These are phyloP conservation scores for Psix sp. DNA, from an alignment of 1,140 invertebrate genomes.

Conservation along the genomic window DNA sequence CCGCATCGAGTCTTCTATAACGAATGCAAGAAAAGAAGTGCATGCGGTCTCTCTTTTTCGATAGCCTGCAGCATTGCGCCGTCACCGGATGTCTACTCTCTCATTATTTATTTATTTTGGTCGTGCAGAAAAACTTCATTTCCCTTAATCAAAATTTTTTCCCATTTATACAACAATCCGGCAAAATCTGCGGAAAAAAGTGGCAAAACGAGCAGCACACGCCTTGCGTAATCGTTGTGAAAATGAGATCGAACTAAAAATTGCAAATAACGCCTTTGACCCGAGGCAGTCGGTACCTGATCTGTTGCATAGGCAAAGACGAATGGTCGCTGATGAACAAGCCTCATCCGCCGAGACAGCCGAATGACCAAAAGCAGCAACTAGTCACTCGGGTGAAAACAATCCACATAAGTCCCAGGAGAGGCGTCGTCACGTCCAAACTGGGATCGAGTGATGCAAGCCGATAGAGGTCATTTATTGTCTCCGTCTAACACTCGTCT, in stretches of 20 bases:
- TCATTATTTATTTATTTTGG: conserved; percentile 22
- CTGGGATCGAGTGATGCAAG: too few relatives aligned
- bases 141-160: conserved; percentile 12
- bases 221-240: conserved; percentile 8
- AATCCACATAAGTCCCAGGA: conserved; percentile 71
- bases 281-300: conserved; percentile 12
- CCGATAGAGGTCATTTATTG: conserved; percentile 28
- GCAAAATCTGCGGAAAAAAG: background rate
- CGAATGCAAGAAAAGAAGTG: conserved; percentile 37
- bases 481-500: conserved; percentile 16
- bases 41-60: conserved; percentile 38
- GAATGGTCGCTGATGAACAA: conserved; percentile 43
- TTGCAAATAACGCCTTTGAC: conserved; percentile 32
- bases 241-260: conserved; percentile 18
- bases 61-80: conserved; percentile 13
- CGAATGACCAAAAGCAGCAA: conserved; percentile 68
- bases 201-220: conserved; percentile 10
- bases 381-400: conserved; percentile 64
- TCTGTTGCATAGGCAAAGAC: conserved; percentile 41
- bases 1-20: conserved; percentile 36
- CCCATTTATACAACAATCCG: too few relatives aligned
- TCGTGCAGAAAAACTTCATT: conserved; percentile 18
- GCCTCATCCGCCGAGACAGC: conserved; percentile 61
- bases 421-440: conserved; percentile 65
- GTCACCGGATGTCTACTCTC: conserved; percentile 40